These are phyloP conservation scores for Autographa gamma DNA, from an alignment of 2,888 invertebrate genomes.

Conservation along the genomic window DNA sequence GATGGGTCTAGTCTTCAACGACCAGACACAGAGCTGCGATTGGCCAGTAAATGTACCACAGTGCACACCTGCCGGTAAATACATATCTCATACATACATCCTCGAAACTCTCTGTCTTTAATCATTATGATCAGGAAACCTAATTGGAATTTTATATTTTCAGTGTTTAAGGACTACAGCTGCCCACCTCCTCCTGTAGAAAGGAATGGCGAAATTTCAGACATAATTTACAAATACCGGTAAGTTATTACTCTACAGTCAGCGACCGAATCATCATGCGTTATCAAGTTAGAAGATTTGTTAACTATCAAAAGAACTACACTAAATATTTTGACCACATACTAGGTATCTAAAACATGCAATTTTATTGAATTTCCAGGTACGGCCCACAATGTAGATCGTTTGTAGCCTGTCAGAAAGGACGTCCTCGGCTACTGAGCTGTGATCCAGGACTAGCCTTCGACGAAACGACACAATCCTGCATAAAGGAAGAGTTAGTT, in stretches of 20 bases:
- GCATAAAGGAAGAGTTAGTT: conserved; percentile 61
- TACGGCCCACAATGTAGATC: conserved; percentile 69
- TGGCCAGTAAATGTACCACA: conserved; percentile 77
- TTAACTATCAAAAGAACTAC: too few species aligned
- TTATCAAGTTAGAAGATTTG: not conserved
- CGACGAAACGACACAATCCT: conserved; percentile 66
- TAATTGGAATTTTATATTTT: conserved; percentile 29
- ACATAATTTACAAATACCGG: conserved; percentile 69
- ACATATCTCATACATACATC: too few species aligned
- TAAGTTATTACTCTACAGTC: conserved; percentile 29
- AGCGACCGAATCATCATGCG: not conserved
- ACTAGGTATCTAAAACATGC: too few species aligned
- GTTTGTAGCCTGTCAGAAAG: conserved; percentile 75
- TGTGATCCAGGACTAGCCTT: conserved; percentile 75
- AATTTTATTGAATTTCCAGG: conserved; percentile 57
- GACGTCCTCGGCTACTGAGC: conserved; percentile 72
- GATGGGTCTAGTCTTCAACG: conserved; percentile 74
- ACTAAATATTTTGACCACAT: too few species aligned
- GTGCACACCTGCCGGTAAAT: conserved; percentile 72
- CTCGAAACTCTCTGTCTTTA: too few species aligned
- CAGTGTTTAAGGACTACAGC: conserved; percentile 68
- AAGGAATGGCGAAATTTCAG: conserved; percentile 55
- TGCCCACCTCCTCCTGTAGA: conserved; percentile 66
- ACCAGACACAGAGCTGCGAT: conserved; percentile 67
- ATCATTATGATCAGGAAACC: too few species aligned